Percentiles rank a stretch among this genome's conserved stretches.
These are phyloP conservation scores for Mythimna albipuncta DNA, from an alignment of 2,888 invertebrate genomes.

Conservation along the genomic window DNA sequence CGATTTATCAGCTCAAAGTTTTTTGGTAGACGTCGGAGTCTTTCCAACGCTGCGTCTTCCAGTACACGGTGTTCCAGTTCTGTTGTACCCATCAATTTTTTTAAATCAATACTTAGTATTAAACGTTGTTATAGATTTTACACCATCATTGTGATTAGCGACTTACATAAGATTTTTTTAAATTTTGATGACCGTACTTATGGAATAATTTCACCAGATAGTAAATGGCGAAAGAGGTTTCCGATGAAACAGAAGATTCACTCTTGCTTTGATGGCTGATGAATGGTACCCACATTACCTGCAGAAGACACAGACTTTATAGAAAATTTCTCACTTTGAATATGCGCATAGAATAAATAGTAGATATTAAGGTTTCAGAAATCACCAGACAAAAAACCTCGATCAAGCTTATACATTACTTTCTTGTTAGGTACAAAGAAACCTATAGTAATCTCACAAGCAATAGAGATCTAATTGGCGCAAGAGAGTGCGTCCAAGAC, in stretches of 20 bases:
- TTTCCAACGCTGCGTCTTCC: no score
- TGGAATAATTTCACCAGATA: not conserved
- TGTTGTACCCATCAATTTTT: no score
- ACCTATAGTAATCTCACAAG: conserved; percentile 29
- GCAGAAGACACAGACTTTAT: not conserved
- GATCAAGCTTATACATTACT: not conserved
- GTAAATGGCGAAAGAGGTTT: not conserved
- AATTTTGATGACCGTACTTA: not conserved
- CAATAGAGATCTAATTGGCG: conserved; percentile 63
- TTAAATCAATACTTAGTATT: no score
- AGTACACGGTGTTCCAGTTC: no score
- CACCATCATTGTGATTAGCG: not conserved
- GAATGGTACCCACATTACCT: no score
- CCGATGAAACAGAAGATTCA: not conserved
- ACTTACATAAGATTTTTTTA: not conserved
- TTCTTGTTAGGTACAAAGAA: not conserved
- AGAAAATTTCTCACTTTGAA: not conserved
- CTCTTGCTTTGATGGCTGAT: not conserved
- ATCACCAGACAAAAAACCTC: not conserved
- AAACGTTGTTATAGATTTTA: not conserved
- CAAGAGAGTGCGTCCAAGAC: conserved; percentile 57
- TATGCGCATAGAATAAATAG: not conserved
- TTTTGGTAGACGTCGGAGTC: no score
- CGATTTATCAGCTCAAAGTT: no score
- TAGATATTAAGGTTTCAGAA: not conserved